Base-by-base conservation (phyloP, 2,797 vertebrate genomes). In the Chelmon rostratus region DNA sequence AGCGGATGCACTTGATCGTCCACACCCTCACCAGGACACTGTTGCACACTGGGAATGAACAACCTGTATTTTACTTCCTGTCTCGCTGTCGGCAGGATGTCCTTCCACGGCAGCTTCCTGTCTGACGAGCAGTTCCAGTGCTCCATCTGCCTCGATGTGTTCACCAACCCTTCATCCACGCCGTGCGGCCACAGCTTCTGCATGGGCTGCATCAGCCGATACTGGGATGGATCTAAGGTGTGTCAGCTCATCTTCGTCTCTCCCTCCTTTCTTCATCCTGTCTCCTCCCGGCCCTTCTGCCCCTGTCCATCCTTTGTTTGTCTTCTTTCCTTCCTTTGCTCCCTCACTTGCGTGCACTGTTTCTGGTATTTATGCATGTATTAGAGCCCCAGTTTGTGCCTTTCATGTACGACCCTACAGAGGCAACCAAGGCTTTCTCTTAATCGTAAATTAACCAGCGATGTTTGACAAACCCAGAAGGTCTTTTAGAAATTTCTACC, bases 101-200 rank as follows among this genome's bases (percentile, higher is more conserved):
- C 92, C 6, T 31, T 91, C 5, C 2, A 7, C 0, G 73, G 86
- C 1, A 93, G 89, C 40, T 94, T 95, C 52, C 88, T 95, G 75
- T 92, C 91, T 1, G 90, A 93, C 9, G 91, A 95, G 21, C 94
- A 96, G 86, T 93, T 95, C 79, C 90, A 83, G 79, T 96, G 96
- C 86, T 91, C 95, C 42, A 96, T 97, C 67, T 95, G 96, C 69
- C 91, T 95, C 19, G 93, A 86, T 0, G 64, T 94, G 49, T 95
- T 93, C 76, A 79, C 33, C 16, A 94, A 94, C 77, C 94, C 96
- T 0, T 93, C 92, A 1, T 95, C 96, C 58, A 95, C 95, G 0
- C 94, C 94, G 1, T 97, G 96, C 10, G 96, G 97, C n/a, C 97
- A 97, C 94, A 96, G 91, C 81, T 97, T 96, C 93, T 97, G 96